A percentile compares a stretch with the other conserved stretches of the same genome.
phyloP scores from a whole-genome alignment of 2,797 vertebrate species.

The Pantherophis alleghaniensis region DNA sequence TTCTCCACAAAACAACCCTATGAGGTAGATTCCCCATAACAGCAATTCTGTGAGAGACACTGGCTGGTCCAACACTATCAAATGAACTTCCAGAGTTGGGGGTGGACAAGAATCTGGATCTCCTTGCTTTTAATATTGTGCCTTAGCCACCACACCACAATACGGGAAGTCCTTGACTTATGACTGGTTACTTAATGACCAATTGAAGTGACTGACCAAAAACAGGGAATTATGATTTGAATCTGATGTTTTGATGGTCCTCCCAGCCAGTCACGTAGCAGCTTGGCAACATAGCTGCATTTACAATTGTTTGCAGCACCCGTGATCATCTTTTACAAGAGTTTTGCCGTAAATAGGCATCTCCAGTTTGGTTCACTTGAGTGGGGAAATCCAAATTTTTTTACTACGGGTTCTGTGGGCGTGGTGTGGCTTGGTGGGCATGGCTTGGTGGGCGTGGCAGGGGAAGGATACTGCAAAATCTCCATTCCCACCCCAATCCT shows the following conservation, averaged over 20 bases:
- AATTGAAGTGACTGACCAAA: neutral
- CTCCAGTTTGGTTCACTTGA: neutral
- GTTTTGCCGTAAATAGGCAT: neutral
- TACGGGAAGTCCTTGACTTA: neutral
- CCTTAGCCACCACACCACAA: neutral
- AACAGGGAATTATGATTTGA: neutral
- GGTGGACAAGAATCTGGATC: neutral
- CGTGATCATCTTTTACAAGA: neutral
- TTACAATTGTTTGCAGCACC: neutral
- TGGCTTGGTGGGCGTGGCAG: too few species aligned
- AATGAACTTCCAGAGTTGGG: neutral
- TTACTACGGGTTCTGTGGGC: too few species aligned
- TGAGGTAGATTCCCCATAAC: neutral
- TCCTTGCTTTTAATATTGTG: neutral
- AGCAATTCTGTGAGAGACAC: neutral
- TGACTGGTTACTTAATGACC: neutral
- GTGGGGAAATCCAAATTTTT: too few species aligned
- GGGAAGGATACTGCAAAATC: too few species aligned
- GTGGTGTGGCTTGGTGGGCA: too few species aligned
- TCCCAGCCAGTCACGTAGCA: neutral
- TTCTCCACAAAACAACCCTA: neutral
- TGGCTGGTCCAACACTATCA: neutral
- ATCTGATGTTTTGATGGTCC: neutral
- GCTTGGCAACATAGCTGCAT: neutral
- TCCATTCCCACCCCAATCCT: too few species aligned